These are phyloP conservation scores for Dryas iulia DNA, from an alignment of 1,140 invertebrate species.

Conservation along the genomic window DNA sequence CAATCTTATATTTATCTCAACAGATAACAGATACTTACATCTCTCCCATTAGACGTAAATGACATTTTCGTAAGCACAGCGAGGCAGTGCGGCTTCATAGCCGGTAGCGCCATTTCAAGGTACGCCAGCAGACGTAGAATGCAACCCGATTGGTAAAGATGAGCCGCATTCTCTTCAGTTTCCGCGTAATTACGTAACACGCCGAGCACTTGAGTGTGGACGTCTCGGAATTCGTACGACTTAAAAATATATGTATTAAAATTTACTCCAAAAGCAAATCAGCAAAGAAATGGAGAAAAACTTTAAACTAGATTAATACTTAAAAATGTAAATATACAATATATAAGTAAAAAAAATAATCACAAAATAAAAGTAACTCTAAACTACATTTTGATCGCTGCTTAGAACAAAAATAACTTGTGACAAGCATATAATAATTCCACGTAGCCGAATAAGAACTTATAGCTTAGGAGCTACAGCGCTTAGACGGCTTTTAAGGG, in stretches of 20 bases:
- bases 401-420: too few species aligned
- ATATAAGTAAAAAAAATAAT: too few species aligned
- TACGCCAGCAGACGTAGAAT: slow-evolving; percentile 65
- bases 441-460: too few species aligned
- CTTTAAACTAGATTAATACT: too few species aligned
- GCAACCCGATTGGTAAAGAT: slow-evolving; percentile 63
- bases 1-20: background rate
- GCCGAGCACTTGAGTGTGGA: slow-evolving; percentile 58
- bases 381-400: too few species aligned
- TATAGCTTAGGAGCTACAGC: too few species aligned
- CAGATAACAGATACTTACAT: slow-evolving; percentile 44
- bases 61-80: slow-evolving; percentile 72
- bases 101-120: slow-evolving; percentile 66
- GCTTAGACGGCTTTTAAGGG: too few species aligned
- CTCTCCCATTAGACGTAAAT: slow-evolving; percentile 62
- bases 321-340: too few species aligned
- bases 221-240: slow-evolving; percentile 70
- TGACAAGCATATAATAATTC: too few species aligned
- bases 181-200: slow-evolving; percentile 64
- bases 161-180: slow-evolving; percentile 61
- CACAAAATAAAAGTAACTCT: too few species aligned
- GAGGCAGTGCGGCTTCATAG: slow-evolving; percentile 65
- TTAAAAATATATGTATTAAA: slow-evolving; percentile 12
- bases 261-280: background rate
- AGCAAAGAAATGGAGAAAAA: too few species aligned